These are phyloP conservation scores for Apteryx mantelli DNA, from an alignment of 2,113 vertebrate genomes.

Conservation along the genomic window DNA sequence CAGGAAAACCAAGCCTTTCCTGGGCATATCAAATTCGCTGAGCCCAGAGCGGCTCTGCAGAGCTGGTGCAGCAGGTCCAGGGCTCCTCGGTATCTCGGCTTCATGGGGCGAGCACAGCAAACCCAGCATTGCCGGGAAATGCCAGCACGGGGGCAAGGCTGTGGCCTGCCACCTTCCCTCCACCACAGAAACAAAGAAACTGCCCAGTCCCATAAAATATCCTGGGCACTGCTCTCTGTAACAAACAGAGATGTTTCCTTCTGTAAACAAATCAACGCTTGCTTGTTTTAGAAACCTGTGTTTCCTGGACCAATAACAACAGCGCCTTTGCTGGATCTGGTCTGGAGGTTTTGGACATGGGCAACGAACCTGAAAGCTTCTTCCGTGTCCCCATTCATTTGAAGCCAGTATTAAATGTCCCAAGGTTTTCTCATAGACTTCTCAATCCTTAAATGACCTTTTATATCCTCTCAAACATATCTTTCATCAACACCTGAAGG, in stretches of 20 bases:
- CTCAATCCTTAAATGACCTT: neutral
- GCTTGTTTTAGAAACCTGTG: neutral
- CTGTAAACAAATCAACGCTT: neutral
- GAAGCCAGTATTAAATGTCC: neutral
- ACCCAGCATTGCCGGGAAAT: neutral
- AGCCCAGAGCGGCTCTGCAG: neutral
- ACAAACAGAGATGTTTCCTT: rapidly evolving
- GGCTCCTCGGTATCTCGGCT: neutral
- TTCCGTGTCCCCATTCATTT: neutral
- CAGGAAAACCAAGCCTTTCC: neutral
- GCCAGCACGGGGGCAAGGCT: rapidly evolving
- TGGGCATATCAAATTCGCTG: neutral
- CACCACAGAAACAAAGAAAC: neutral
- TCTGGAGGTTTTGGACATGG: neutral
- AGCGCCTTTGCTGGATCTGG: neutral
- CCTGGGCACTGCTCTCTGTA: neutral
- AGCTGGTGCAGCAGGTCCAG: neutral
- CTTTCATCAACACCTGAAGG: neutral
- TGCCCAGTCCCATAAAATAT: neutral
- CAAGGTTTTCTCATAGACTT: neutral
- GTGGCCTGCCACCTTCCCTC: neutral
- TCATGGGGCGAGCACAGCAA: neutral
- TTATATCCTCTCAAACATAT: neutral
- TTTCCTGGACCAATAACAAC: neutral
- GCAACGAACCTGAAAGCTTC: neutral